Evolutionary conservation across 2,113 vertebrate species (phyloP).

Genomic region (Acanthochromis polyacanthus): DNA sequence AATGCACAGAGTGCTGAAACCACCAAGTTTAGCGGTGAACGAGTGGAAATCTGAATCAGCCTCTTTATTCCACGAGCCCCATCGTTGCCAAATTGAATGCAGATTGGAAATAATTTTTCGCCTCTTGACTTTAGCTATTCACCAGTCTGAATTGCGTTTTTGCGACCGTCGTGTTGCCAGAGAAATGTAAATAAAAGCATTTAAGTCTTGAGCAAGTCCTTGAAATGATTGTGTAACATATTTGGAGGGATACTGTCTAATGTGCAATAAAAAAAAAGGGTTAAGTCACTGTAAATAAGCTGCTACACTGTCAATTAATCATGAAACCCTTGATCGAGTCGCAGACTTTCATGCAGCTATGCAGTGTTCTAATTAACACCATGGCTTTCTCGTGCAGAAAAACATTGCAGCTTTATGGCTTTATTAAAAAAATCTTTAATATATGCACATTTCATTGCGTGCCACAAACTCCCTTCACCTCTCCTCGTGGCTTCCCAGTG

Average conservation of each 20-base stretch:
- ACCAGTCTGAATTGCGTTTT: conserved; percentile 89
- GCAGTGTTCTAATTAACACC: background rate
- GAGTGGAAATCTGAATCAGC: conserved; percentile 95
- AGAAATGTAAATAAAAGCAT: conserved; percentile 90
- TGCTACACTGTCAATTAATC: conserved; percentile 10
- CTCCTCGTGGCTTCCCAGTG: conserved; percentile 82
- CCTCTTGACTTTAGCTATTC: conserved; percentile 97
- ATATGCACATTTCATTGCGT: conserved; percentile 41
- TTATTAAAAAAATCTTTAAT: conserved; percentile 32
- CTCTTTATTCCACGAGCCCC: conserved; percentile 95
- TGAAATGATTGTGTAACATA: conserved; percentile 60
- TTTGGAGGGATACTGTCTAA: conserved; percentile 26
- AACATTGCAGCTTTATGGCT: conserved; percentile 5
- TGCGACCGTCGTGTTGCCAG: conserved; percentile 85
- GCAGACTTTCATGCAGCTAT: background rate
- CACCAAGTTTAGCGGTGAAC: conserved; percentile 95
- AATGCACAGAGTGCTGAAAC: conserved; percentile 87
- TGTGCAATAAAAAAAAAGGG: conserved; percentile 3
- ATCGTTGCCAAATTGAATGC: conserved; percentile 99
- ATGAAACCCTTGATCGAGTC: background rate
- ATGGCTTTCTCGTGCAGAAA: background rate
- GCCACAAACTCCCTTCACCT: conserved; percentile 43
- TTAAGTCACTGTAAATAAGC: conserved; percentile 21
- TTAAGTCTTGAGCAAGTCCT: conserved; percentile 62
- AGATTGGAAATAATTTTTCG: conserved; percentile 98